Percentiles rank a stretch among this genome's conserved stretches.
Conservation (phyloP, 2,797 vertebrate genomes). For the Rhabdophis nuchalis region DNA sequence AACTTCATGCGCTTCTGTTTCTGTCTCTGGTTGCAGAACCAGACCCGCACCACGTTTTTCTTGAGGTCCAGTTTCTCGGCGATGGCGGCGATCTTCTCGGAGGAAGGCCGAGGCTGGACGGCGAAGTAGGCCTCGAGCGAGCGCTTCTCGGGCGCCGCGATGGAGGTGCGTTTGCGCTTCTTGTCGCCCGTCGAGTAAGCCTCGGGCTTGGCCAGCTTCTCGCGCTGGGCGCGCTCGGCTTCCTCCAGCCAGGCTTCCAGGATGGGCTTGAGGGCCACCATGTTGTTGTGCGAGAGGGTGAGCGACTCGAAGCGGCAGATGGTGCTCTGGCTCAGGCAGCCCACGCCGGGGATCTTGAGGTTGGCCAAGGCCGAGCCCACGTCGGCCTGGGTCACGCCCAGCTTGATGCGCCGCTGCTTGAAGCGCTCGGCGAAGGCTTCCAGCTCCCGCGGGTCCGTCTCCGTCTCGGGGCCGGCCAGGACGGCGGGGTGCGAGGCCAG, state of each 20-base stretch:
- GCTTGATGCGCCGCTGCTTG: conserved; percentile 89
- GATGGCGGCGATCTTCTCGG: conserved; percentile 91
- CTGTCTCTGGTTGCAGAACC: conserved; percentile 94
- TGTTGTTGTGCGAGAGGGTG: conserved; percentile 91
- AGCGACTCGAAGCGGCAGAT: conserved; percentile 95
- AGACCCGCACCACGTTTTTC: conserved; percentile 91
- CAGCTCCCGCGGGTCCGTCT: conserved; percentile 88
- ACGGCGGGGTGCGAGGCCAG: conserved; percentile 77
- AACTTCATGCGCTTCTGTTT: conserved; percentile 96
- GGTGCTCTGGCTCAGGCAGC: conserved; percentile 90
- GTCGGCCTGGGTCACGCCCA: conserved; percentile 88
- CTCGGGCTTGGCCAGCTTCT: conserved; percentile 90
- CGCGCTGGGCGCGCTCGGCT: conserved; percentile 85
- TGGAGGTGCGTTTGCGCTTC: conserved; percentile 88
- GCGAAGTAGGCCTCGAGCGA: conserved; percentile 90
- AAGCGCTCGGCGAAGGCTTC: conserved; percentile 90
- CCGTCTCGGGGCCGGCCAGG: conserved; percentile 74
- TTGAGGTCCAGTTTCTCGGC: conserved; percentile 92
- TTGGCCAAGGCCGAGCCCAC: conserved; percentile 88
- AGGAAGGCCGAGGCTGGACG: conserved; percentile 87
- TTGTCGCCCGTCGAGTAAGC: conserved; percentile 86
- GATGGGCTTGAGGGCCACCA: conserved; percentile 91
- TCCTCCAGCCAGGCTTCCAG: conserved; percentile 91
- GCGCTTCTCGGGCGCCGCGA: conserved; percentile 87
- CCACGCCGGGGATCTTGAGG: conserved; percentile 90